Base-by-base conservation (phyloP, 2,888 invertebrate genomes). In the Drosophila meridionalis region DNA sequence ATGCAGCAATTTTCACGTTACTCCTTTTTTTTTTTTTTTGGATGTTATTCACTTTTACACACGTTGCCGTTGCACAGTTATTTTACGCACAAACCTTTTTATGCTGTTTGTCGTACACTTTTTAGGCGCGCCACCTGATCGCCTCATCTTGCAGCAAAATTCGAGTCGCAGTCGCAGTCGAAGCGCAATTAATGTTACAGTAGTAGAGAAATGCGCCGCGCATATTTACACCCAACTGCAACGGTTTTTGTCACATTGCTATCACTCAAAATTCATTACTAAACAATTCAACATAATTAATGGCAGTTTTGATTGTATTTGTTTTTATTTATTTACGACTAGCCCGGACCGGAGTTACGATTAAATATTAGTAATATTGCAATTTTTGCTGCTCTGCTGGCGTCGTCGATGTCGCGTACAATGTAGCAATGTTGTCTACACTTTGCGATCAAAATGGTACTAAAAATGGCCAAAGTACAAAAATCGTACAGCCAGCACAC, bases 181-280 rank as follows among this genome's bases (percentile, higher is more conserved):
- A 71, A 83, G 78, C 83, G 78, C 78, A 82, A 82, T 88, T 82
- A 81, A 79, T 76, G 72, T 79, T 76, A 76, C 50, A 76, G 74
- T 78, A 76, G 76, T 81, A 88, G 80, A 83, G 82, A 89, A 88
- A 82, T 83, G 78, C 83, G 83, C 78, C 82, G 71, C 78, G 83
- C 69, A 79, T 71, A 77, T 73, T 77, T 70, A 75, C 68, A 65
- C 38, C 20, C 66, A 57, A 48, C 52, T 52, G 52, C 66, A 70
- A 72, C 59, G 57, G 57, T 66, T 69, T 72, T 34, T 11, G 60
- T 60, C 57, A 76, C 76, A 68, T 63, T 50, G 52, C 63, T 48
- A 55, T 43, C 32, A 76, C 40, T 30, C 40, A 32, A 52, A n/a
- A 42, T 38, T 12, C 7, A 42, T 45, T 55, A 11, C 53, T 28